phyloP scores from a whole-genome alignment of 2,888 invertebrate species.

The Troglohyphantes excavatus region DNA sequence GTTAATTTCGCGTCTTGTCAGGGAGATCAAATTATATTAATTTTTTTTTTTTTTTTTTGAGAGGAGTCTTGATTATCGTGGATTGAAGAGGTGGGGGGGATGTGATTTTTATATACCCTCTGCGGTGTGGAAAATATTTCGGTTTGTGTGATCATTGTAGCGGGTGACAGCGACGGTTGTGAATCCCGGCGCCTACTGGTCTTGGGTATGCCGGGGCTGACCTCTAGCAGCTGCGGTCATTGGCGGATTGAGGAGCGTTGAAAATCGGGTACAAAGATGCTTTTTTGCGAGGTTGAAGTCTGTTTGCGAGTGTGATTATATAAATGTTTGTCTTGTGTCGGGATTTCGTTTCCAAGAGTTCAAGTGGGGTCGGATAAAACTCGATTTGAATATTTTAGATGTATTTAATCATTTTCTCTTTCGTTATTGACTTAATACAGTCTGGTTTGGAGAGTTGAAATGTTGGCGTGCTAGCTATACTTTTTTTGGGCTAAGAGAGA shows the following conservation, averaged over 20 bases:
- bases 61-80: conserved; percentile 17
- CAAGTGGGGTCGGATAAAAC: too few relatives aligned
- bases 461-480: too few relatives aligned
- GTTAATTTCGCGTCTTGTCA: conserved; percentile 60
- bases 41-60: conserved; percentile 48
- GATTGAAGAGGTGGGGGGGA: neutral
- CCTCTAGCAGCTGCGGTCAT: neutral
- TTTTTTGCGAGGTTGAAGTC: neutral
- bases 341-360: too few relatives aligned
- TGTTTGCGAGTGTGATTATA: neutral
- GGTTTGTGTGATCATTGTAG: conserved; percentile 47
- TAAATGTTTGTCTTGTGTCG: neutral
- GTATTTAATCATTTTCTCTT: too few relatives aligned
- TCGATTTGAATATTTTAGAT: too few relatives aligned
- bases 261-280: neutral
- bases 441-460: too few relatives aligned
- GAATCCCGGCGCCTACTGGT: conserved; percentile 37
- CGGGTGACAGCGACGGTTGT: conserved; percentile 48
- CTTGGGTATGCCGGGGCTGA: neutral
- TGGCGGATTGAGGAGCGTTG: neutral
- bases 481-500: too few relatives aligned
- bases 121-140: conserved; percentile 70
- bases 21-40: conserved; percentile 74
- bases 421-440: too few relatives aligned
- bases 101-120: conserved; percentile 32